Conservation (phyloP, 1,140 invertebrate species). For the Nylanderia fulva region DNA sequence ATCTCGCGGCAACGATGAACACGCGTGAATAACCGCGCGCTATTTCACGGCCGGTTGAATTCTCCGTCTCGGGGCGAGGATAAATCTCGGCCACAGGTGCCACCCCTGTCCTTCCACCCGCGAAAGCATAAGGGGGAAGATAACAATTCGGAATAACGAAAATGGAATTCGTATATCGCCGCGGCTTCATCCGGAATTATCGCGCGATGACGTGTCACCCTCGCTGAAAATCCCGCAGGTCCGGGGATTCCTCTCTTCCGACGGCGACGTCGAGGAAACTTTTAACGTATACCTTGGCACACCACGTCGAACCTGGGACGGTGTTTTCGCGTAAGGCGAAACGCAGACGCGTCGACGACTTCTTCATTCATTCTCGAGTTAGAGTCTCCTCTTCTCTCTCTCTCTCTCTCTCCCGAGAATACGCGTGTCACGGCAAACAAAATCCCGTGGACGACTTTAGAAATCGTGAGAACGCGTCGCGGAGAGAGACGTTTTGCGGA, state of each 20-base stretch:
- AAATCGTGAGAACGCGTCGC: conserved; percentile 31
- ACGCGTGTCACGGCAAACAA: background rate
- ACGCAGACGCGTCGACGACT: conserved; percentile 23
- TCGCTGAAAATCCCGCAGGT: conserved; percentile 24
- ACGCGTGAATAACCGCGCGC: background rate
- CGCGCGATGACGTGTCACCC: background rate
- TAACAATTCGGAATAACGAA: background rate
- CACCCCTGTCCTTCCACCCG: background rate
- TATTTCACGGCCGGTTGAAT: conserved; percentile 6
- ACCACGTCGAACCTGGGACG: no score
- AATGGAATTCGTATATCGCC: background rate
- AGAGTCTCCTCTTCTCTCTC: no score
- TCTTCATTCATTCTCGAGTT: background rate
- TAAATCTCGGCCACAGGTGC: background rate
- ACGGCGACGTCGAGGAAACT: background rate
- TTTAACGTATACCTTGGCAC: background rate
- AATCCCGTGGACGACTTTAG: conserved; percentile 33
- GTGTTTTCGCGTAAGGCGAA: background rate
- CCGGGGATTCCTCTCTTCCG: no score
- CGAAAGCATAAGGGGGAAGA: background rate
- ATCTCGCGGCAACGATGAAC: conserved; percentile 6
- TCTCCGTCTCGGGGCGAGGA: background rate
- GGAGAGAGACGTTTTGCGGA: conserved; percentile 1
- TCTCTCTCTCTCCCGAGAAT: background rate
- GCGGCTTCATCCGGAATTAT: background rate